phyloP scores from a whole-genome alignment of 1,140 invertebrate genomes.

The Drosophila pachea region DNA sequence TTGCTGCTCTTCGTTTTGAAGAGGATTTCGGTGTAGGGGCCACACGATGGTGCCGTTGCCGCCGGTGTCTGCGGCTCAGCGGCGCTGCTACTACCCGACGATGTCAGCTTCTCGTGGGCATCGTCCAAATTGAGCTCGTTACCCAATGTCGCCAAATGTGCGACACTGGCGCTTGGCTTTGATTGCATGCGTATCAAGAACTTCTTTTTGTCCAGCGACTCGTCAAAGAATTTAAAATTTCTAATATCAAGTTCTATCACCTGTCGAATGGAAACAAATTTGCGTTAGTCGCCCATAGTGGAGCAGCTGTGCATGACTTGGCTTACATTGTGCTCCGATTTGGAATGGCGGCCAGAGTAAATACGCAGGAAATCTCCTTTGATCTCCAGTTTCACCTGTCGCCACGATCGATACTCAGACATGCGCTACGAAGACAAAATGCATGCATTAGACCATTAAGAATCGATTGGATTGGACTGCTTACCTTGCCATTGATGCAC shows the following conservation, averaged over 20 bases:
- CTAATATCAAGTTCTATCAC: conserved; percentile 78
- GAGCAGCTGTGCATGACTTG: not conserved
- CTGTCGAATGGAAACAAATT: conserved; percentile 13
- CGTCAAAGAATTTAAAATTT: conserved; percentile 77
- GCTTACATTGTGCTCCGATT: conserved; percentile 75
- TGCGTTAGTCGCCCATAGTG: not conserved
- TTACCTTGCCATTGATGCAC: conserved; percentile 76
- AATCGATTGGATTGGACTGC: not conserved
- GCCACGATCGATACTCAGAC: conserved; percentile 78
- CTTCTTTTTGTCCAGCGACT: conserved; percentile 76
- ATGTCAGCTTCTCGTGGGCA: conserved; percentile 56
- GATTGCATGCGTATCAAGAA: conserved; percentile 77
- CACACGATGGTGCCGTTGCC: conserved; percentile 40
- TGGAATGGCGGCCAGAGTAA: conserved; percentile 69
- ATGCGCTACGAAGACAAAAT: conserved; percentile 52
- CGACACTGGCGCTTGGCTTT: conserved; percentile 59
- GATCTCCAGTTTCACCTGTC: conserved; percentile 76
- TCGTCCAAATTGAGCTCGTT: conserved; percentile 74
- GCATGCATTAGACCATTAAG: not conserved
- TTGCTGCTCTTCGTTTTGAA: conserved; percentile 76
- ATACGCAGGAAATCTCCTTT: conserved; percentile 75
- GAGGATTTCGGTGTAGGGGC: conserved; percentile 71
- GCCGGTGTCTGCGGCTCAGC: conserved; percentile 47
- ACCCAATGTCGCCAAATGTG: conserved; percentile 64
- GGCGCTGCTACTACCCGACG: conserved; percentile 60